Conservation (phyloP, 2,888 invertebrate genomes). For the Rhogogaster chlorosoma region DNA sequence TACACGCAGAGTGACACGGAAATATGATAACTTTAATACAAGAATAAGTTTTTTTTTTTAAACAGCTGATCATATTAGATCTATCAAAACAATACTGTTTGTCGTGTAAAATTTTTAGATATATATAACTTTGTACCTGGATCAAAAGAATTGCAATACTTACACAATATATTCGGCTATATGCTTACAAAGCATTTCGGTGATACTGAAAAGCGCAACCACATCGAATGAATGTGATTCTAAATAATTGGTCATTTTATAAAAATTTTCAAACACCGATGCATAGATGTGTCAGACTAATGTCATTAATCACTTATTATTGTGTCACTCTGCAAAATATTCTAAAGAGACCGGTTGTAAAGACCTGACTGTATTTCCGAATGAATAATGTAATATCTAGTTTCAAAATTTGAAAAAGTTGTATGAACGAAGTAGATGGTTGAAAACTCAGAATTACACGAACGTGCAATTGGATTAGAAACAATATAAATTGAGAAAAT, state of each 20-base stretch:
- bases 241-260: neutral
- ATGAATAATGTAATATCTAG: neutral
- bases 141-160: neutral
- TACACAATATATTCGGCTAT: neutral
- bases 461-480: conserved; percentile 1
- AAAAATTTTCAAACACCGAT: neutral
- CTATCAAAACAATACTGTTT: neutral
- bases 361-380: neutral
- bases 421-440: neutral
- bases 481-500: neutral
- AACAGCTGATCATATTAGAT: neutral
- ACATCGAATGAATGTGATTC: no score
- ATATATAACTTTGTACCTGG: neutral
- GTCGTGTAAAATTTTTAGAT: neutral
- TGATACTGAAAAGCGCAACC: neutral
- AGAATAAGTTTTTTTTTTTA: neutral
- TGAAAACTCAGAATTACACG: neutral
- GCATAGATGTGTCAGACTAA: neutral
- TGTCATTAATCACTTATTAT: neutral
- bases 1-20: conserved; percentile 13
- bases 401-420: neutral
- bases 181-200: neutral
- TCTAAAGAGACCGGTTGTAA: neutral
- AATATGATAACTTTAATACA: conserved; percentile 11
- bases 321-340: neutral